These are phyloP conservation scores for Aspiorhynchus laticeps DNA, from an alignment of 2,113 vertebrate species.

Conservation along the genomic window DNA sequence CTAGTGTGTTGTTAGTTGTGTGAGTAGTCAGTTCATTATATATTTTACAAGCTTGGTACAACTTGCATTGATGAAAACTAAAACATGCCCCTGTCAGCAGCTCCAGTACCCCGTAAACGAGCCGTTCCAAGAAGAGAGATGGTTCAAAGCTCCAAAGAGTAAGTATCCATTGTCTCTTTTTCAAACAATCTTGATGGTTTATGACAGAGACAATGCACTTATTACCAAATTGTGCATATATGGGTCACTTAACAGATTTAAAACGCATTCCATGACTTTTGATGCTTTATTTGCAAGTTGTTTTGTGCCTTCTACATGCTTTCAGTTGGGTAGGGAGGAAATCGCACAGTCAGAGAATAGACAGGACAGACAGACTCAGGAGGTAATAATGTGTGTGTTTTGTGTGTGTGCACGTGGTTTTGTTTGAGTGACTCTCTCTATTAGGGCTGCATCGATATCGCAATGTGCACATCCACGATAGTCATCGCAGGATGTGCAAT, in stretches of 20 bases:
- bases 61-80: background rate
- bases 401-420: background rate
- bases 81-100: constrained; percentile 43
- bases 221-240: background rate
- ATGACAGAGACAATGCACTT: background rate
- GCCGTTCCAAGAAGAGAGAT: constrained; percentile 88
- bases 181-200: background rate
- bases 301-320: constrained; percentile 28
- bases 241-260: background rate
- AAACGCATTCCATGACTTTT: background rate
- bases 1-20: background rate
- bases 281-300: background rate
- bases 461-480: too few relatives aligned
- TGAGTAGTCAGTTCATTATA: background rate
- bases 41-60: background rate
- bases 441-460: too few relatives aligned
- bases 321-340: constrained; percentile 43
- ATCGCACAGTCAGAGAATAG: constrained; percentile 33
- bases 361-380: constrained; percentile 21
- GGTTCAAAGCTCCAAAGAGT: constrained; percentile 90
- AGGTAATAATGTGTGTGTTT: constrained; percentile 18
- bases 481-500: too few relatives aligned
- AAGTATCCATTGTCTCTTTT: constrained; percentile 53
- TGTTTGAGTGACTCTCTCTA: background rate
- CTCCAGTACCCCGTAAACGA: constrained; percentile 64